Evolutionary conservation across 2,797 vertebrate species (phyloP), one percentile per base, ranked within the genome.

Genomic region (Coendou prehensilis): DNA sequence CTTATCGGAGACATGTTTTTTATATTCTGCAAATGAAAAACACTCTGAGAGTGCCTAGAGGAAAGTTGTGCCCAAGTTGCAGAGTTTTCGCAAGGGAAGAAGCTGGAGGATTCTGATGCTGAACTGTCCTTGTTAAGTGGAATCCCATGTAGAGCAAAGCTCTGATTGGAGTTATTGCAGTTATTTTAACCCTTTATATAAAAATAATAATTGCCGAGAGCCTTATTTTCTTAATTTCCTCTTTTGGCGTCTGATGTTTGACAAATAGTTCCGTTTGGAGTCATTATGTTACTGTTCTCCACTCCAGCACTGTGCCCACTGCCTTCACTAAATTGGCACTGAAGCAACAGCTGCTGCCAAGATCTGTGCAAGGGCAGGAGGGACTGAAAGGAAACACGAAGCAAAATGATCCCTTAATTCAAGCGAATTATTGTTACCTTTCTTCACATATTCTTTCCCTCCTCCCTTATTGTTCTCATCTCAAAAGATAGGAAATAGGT

Each of bases 391-490:
- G 75, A 85, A 97, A 94, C 92, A 96, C 28, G 93, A 79, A 84
- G 88, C 83, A 84, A 97, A 95, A 94, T 92, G 95, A 94, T 95
- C 69, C 95, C 86, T 97, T 97, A 96, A 96, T 98, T 97, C 88
- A 96, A 94, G 89, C 80, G 92, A 94, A 91, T 92, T 86, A 76
- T 89, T 96, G 91, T 92, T 94, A 97, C 96, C 87, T 97, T 96
- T 96, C 94, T 94, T 96, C 95, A 84, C 67, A 57, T 93, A 81
- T 57, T 87, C 87, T 92, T 89, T 88, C 59, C 93, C 94, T 81
- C 78, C 71, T 94, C 92, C 87, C 82, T 96, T 79, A 94, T 95
- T 97, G 79, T 95, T 91, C 90, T 93, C 93, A 59, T 96, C 95
- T 96, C 85, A 95, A 96, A 98, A 94, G 89, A 75, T 28, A 93